Evolutionary conservation across 2,888 invertebrate genomes (phyloP).

Genomic region (Blera fallax): DNA sequence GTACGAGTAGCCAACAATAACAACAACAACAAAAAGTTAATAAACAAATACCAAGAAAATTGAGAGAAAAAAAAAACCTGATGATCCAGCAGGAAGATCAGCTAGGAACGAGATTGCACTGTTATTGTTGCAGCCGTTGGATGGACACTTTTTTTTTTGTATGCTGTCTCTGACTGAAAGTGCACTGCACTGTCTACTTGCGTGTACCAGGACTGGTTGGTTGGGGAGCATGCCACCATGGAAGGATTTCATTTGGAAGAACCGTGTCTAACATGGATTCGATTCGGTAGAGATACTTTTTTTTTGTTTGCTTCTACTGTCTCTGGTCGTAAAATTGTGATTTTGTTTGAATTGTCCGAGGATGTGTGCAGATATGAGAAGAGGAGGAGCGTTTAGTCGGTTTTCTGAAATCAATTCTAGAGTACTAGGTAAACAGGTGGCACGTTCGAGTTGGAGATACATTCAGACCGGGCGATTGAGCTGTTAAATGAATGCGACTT

Average conservation of each 20-base stretch:
- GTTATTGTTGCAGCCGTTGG: constrained; percentile 29
- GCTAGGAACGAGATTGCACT: constrained; percentile 58
- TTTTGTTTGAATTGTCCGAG: constrained; percentile 16
- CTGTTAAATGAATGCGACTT: constrained; percentile 1
- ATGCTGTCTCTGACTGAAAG: constrained; percentile 1
- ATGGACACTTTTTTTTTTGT: constrained; percentile 42
- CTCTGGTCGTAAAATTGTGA: constrained; percentile 25
- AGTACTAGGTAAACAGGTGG: constrained; percentile 20
- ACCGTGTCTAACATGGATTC: constrained; percentile 45
- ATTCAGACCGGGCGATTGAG: constrained; percentile 17
- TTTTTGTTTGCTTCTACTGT: neutral
- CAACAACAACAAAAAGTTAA: neutral
- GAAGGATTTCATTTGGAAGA: constrained; percentile 35
- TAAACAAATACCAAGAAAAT: constrained; percentile 47
- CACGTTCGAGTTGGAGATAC: neutral
- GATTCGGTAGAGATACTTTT: too few relatives aligned
- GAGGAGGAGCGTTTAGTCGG: neutral
- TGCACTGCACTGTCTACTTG: constrained; percentile 39
- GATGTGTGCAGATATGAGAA: neutral
- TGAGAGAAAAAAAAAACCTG: constrained; percentile 61
- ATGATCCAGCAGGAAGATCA: constrained; percentile 65
- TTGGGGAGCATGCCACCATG: constrained; percentile 24
- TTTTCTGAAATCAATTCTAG: neutral
- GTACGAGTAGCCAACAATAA: constrained; percentile 11
- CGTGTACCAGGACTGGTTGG: constrained; percentile 42